Base-by-base conservation (phyloP, 2,888 invertebrate genomes). In the Leptopilina myrica region DNA sequence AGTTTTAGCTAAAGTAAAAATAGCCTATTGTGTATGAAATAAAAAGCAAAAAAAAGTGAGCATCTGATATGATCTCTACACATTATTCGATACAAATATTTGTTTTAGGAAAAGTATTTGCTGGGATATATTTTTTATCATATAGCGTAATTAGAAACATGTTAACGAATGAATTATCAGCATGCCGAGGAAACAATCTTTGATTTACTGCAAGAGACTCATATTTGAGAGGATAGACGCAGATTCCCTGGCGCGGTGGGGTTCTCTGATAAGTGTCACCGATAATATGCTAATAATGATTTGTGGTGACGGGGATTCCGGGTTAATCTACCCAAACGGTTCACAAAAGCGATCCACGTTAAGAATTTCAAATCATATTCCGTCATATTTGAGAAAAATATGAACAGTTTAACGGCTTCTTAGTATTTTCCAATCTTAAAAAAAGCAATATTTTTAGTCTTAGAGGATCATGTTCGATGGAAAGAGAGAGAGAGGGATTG, bases 211-310 rank as follows among this genome's bases (percentile, higher is more conserved):
- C 79, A 81, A 81, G 83, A 78, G 79, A 84, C 84, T 87, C 84
- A 85, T 86, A 87, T 86, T 85, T 84, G 85, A 87, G 82, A 82
- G 84, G 80, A 81, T 81, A 82, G 82, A 84, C 81, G 62, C 81
- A 65, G 75, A 75, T 84, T 79, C 80, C 79, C 81, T 80, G 75
- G 77, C 80, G 84, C 80, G 78, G 82, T 84, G 84, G 79, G 77
- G 82, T 84, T 83, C 83, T 82, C 84, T 84, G 89, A 89, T 89
- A 88, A 88, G 87, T 86, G 88, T 87, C 85, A 83, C 84, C 86
- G 89, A 89, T 90, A 89, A 89, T 89, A 90, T 89, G 89, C 88
- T 90, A 90, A 89, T 89, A 89, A 87, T 88, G 89, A 89, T 90
- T 90, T 88, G 85, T 88, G 85, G 81, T 83, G 85, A 87, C 83